phyloP scores from a whole-genome alignment of 2,113 vertebrate species.

The Etia nguti region DNA sequence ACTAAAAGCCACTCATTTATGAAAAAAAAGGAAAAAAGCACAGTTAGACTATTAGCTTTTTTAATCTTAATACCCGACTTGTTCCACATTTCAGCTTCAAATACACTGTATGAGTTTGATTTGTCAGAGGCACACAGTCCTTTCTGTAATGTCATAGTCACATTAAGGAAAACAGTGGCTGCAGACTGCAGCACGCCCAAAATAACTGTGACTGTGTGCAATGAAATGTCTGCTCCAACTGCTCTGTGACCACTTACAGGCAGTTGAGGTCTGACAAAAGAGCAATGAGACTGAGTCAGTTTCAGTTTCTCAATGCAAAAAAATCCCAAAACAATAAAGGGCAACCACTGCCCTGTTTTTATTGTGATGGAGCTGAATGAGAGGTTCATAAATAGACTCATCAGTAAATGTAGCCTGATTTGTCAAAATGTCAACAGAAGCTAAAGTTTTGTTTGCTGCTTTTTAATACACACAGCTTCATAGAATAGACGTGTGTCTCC shows the following conservation, averaged over 20 bases:
- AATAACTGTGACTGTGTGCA: not conserved
- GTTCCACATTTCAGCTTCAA: not conserved
- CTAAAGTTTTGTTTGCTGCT: not conserved
- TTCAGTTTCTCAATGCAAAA: not conserved
- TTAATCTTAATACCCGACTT: not conserved
- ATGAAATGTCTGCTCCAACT: fast-evolving
- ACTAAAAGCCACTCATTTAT: not conserved
- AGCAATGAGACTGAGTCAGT: not conserved
- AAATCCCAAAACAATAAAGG: not conserved
- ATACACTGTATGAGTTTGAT: not conserved
- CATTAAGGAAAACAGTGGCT: not conserved
- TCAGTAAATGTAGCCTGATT: not conserved
- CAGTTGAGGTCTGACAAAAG: not conserved
- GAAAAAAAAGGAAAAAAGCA: not conserved
- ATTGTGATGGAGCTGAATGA: not conserved
- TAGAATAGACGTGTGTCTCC: too few species aligned
- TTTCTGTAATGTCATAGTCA: not conserved
- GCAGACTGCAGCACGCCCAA: not conserved
- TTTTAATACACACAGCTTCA: not conserved
- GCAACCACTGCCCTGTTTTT: not conserved
- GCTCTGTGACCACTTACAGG: not conserved
- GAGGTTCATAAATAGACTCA: not conserved
- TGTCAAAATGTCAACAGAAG: not conserved
- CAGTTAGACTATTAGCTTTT: not conserved
- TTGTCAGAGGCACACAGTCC: not conserved